A percentile compares a stretch with the other conserved stretches of the same genome.
Evolutionary conservation across 1,140 invertebrate genomes (phyloP).

Genomic region (Melitaea cinxia): DNA sequence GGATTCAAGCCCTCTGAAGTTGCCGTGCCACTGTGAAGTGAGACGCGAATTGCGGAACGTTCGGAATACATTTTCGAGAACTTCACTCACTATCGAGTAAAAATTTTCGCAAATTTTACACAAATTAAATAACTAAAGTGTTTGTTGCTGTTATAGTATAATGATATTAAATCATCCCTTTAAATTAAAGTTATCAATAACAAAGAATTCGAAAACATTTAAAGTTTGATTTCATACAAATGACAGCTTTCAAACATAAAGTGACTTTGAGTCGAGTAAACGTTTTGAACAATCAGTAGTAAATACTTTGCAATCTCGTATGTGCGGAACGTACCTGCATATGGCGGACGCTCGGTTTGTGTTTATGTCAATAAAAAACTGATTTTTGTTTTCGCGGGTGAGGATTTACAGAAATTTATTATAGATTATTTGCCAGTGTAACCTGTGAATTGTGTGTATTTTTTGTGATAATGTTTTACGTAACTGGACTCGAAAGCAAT

Average conservation of each 20-base stretch:
- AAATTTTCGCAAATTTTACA: background rate
- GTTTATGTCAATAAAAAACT: slow-evolving; percentile 81
- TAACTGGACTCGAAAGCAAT: slow-evolving; percentile 64
- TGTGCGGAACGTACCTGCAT: slow-evolving; percentile 75
- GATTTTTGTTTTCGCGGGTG: slow-evolving; percentile 80
- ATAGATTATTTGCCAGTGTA: slow-evolving; percentile 70
- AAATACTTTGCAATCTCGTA: slow-evolving; percentile 55
- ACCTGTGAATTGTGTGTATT: slow-evolving; percentile 70
- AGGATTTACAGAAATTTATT: slow-evolving; percentile 68
- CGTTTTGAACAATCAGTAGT: slow-evolving; percentile 49
- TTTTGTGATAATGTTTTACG: slow-evolving; percentile 75
- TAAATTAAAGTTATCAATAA: background rate
- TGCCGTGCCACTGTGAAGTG: slow-evolving; percentile 56
- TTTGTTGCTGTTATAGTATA: background rate
- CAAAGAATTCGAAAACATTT: background rate
- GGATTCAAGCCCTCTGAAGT: slow-evolving; percentile 72
- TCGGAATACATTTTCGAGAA: slow-evolving; percentile 39
- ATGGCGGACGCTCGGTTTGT: slow-evolving; percentile 79
- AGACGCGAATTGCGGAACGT: slow-evolving; percentile 52
- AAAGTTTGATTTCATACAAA: background rate
- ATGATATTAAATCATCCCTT: background rate
- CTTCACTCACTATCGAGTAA: background rate
- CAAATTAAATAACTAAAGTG: background rate
- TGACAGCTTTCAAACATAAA: slow-evolving; percentile 32
- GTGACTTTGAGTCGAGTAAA: slow-evolving; percentile 25